Evolutionary conservation across 2,113 vertebrate genomes (phyloP), one percentile per base, ranked within the genome.

Genomic region (Glaucidium brasilianum): DNA sequence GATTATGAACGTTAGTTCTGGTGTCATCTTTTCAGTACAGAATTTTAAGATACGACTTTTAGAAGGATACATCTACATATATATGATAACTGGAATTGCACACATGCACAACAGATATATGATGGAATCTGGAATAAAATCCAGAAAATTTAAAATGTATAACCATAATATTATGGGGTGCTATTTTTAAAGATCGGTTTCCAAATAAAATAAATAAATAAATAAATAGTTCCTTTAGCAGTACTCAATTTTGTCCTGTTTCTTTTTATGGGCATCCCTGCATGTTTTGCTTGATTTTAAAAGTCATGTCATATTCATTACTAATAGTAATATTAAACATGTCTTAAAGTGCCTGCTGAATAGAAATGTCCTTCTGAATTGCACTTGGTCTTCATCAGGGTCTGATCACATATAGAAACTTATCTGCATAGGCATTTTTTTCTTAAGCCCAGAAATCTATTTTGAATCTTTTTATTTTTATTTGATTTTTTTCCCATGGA

Each of bases 261-360:
- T 60, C 23, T 96, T 93, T 93, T 67, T 78, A 94, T 25, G 22
- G 25, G 30, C 84, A 63, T 84, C 60, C 76, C 66, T 58, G 11
- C 21, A 49, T 89, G 32, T 82, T 88, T 94, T 86, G 15, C 45
- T 89, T 96, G 64, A n/a, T 75, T 87, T 96, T 95, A 76, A 83
- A 96, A 63, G 45, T 80, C 16, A 27, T 81, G 30, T 63, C 34
- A 87, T 94, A 84, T 91, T 84, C 30, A 82, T 86, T 96, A 79
- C 84, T 88, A 73, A 86, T 64, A 90, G 12, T 19, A 93, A 79
- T 77, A 74, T 59, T 74, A 90, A 83, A 4, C 3, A 21, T 45
- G 8, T 62, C 21, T 76, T 77, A 20, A 62, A 84, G 66, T 53
- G 7, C 4, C 8, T 93, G 11, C 7, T 81, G 47, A 81, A 67